A percentile compares a stretch with the other conserved stretches of the same genome.
Evolutionary conservation across 2,797 vertebrate genomes (phyloP).

Genomic region (Phalanger gymnotis): DNA sequence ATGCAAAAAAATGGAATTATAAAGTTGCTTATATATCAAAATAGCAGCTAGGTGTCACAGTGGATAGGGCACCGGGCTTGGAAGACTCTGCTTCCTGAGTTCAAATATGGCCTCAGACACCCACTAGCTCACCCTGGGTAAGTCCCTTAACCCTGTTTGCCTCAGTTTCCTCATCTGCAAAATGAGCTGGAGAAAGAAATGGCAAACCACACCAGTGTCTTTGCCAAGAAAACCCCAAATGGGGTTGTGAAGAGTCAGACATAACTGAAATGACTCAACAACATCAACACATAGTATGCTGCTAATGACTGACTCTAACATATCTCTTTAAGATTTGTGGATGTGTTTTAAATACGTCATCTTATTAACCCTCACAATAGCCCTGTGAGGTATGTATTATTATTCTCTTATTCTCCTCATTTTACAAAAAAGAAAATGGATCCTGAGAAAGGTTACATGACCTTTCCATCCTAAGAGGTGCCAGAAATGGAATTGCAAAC

Average conservation of each 20-base stretch:
- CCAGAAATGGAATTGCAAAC: neutral
- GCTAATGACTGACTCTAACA: neutral
- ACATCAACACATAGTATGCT: neutral
- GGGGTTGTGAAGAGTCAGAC: neutral
- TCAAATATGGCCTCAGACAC: neutral
- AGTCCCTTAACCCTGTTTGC: neutral
- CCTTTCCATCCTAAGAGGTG: neutral
- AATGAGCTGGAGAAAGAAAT: neutral
- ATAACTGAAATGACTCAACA: neutral
- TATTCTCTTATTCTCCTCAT: neutral
- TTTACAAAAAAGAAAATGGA: neutral
- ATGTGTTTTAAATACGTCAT: neutral
- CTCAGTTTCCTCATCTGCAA: neutral
- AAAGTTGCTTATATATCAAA: neutral
- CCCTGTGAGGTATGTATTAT: neutral
- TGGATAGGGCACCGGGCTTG: neutral
- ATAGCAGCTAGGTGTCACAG: neutral
- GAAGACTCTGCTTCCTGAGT: neutral
- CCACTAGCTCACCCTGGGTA: neutral
- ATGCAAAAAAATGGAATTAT: neutral
- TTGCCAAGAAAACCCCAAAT: neutral
- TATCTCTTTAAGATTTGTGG: neutral
- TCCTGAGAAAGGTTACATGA: neutral
- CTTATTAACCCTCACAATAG: neutral
- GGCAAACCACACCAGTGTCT: neutral